These are phyloP conservation scores for Microdon myrmicae DNA, from an alignment of 2,888 invertebrate species.

Conservation along the genomic window DNA sequence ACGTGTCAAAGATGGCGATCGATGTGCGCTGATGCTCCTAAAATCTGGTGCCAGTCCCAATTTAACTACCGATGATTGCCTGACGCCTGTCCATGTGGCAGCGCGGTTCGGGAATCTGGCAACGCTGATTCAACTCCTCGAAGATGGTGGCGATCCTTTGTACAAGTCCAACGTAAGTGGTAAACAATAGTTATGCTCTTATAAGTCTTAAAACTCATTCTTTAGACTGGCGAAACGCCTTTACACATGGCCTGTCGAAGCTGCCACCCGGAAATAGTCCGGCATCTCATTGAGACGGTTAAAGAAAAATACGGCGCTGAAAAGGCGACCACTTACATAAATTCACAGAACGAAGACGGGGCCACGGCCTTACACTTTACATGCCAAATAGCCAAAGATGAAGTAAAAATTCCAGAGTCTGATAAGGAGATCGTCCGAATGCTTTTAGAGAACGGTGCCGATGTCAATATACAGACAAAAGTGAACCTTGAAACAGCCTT, in stretches of 20 bases:
- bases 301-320: slow-evolving; percentile 80
- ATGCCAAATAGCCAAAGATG: slow-evolving; percentile 86
- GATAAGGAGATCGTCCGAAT: slow-evolving; percentile 89
- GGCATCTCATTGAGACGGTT: slow-evolving; percentile 85
- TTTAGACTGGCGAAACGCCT: slow-evolving; percentile 91
- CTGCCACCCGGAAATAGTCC: slow-evolving; percentile 86
- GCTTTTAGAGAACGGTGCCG: slow-evolving; percentile 90
- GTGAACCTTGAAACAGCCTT: slow-evolving; percentile 92
- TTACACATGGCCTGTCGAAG: slow-evolving; percentile 92
- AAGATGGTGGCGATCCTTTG: slow-evolving; percentile 94
- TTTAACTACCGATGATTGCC: slow-evolving; percentile 93
- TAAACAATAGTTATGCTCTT: neutral
- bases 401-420: slow-evolving; percentile 78
- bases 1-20: slow-evolving; percentile 87
- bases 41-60: slow-evolving; percentile 98
- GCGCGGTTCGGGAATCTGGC: slow-evolving; percentile 91
- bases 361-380: slow-evolving; percentile 95
- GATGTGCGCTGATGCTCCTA: slow-evolving; percentile 95
- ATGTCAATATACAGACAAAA: slow-evolving; percentile 85
- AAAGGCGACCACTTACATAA: slow-evolving; percentile 85
- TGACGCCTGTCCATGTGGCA: slow-evolving; percentile 97
- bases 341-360: slow-evolving; percentile 89
- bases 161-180: slow-evolving; percentile 84
- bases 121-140: slow-evolving; percentile 85
- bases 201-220: neutral